phyloP scores from a whole-genome alignment of 2,113 vertebrate species.

The Eurypyga helias region DNA sequence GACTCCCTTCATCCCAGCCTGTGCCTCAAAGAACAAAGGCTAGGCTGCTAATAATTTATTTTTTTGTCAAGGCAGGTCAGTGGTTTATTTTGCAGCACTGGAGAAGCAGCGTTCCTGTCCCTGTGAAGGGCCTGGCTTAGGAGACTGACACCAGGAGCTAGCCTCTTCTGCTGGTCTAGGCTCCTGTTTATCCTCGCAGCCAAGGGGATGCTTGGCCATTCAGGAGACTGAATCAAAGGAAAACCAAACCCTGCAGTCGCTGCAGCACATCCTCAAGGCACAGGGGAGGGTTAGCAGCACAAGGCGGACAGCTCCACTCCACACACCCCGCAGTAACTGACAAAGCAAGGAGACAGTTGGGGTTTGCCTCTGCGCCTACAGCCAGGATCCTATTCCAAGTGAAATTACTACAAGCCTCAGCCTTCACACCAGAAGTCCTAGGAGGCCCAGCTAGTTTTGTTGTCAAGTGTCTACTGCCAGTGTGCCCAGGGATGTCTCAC shows the following conservation, averaged over 20 bases:
- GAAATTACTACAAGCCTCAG: neutral
- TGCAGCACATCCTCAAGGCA: neutral
- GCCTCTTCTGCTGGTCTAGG: neutral
- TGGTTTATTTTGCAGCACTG: neutral
- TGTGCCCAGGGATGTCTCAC: neutral
- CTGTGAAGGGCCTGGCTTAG: neutral
- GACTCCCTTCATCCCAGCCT: neutral
- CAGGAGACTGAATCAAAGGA: neutral
- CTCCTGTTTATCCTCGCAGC: neutral
- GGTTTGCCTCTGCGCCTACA: neutral
- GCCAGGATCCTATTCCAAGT: neutral
- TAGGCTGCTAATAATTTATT: neutral
- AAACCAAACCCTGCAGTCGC: neutral
- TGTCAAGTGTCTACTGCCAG: neutral
- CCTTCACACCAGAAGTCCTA: neutral
- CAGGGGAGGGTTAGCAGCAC: neutral
- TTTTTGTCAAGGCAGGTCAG: neutral
- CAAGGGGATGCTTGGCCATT: neutral
- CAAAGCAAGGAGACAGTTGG: neutral
- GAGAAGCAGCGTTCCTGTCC: neutral
- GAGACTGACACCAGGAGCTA: neutral
- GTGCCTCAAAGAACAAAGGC: neutral
- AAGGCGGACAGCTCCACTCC: neutral
- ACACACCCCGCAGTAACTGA: rapidly evolving
- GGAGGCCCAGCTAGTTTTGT: neutral